phyloP scores from a whole-genome alignment of 2,797 vertebrate genomes.

The Gymnocypris eckloni region DNA sequence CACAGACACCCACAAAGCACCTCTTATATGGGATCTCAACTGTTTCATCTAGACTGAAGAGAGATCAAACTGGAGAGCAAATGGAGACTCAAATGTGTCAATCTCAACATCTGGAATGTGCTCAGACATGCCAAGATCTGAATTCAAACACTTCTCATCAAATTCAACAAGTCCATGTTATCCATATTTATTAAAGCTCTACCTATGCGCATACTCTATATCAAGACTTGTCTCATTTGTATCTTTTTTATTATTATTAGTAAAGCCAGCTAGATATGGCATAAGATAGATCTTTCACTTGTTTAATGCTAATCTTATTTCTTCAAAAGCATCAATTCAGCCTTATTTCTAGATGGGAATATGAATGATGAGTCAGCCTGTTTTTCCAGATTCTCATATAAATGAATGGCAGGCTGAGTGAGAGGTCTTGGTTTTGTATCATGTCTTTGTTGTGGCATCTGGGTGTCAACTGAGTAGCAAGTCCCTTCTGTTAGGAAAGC shows the following conservation, averaged over 20 bases:
- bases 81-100: background rate
- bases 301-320: constrained; percentile 5
- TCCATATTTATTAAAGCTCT: background rate
- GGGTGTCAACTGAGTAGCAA: constrained; percentile 20
- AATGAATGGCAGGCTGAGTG: constrained; percentile 37
- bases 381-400: constrained; percentile 25
- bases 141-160: background rate
- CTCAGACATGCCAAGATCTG: background rate
- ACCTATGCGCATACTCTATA: background rate
- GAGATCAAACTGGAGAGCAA: background rate
- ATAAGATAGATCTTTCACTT: background rate
- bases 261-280: background rate
- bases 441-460: constrained; percentile 39
- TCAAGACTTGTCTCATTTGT: background rate
- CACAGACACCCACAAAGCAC: constrained; percentile 1
- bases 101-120: background rate
- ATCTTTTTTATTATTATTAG: background rate
- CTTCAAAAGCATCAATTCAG: background rate
- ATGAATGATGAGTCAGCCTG: constrained; percentile 32
- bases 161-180: background rate
- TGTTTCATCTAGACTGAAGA: background rate
- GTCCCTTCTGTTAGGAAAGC: constrained; percentile 30
- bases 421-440: constrained; percentile 31
- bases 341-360: background rate
- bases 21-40: background rate